These are phyloP conservation scores for Acleris sparsana DNA, from an alignment of 2,888 invertebrate species.

Conservation along the genomic window DNA sequence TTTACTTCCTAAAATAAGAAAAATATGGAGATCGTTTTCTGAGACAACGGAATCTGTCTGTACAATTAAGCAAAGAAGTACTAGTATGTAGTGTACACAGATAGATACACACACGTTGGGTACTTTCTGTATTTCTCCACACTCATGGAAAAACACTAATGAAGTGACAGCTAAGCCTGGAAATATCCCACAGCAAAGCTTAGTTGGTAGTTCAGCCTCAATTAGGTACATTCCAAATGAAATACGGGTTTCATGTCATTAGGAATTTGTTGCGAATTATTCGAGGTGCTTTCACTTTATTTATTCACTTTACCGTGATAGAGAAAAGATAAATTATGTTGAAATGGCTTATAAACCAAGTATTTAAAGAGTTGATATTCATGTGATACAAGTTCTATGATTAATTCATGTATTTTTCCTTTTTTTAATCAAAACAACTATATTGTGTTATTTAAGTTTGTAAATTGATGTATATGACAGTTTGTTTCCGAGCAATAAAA, in stretches of 20 bases:
- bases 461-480: too few species aligned
- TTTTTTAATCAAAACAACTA: too few species aligned
- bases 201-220: constrained; percentile 10
- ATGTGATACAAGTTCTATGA: too few species aligned
- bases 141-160: constrained; percentile 14
- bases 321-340: neutral
- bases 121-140: neutral
- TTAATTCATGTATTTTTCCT: too few species aligned
- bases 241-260: constrained; percentile 2
- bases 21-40: too few species aligned
- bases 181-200: constrained; percentile 2
- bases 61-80: too few species aligned
- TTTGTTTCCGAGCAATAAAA: too few species aligned
- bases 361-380: neutral
- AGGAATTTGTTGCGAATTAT: neutral
- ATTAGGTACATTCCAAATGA: constrained; percentile 14
- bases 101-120: too few species aligned
- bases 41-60: too few species aligned
- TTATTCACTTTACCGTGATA: neutral
- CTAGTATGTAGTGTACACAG: too few species aligned
- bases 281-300: neutral
- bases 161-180: constrained; percentile 16
- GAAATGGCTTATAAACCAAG: neutral
- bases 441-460: too few species aligned
- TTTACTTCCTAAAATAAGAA: too few species aligned